Evolutionary conservation across 2,888 invertebrate species (phyloP).

Genomic region (Machimus atricapillus): DNA sequence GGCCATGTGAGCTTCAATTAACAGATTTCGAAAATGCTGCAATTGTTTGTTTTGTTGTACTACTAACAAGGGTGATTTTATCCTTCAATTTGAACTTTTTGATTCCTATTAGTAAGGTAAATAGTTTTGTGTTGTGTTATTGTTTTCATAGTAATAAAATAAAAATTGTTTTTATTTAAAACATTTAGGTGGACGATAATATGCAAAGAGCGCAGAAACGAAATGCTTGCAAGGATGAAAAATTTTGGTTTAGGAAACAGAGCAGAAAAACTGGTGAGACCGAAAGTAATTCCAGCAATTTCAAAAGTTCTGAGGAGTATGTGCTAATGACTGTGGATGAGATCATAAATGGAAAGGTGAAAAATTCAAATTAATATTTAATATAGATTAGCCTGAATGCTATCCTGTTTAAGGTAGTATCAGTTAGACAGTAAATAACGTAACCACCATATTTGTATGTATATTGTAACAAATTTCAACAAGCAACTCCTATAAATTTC

Average conservation of each 20-base stretch:
- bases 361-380: not conserved
- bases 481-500: too few species aligned
- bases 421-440: too few species aligned
- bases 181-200: constrained; percentile 84
- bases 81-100: constrained; percentile 95
- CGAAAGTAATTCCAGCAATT: constrained; percentile 46
- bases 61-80: constrained; percentile 94
- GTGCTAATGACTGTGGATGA: constrained; percentile 91
- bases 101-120: constrained; percentile 94
- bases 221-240: constrained; percentile 81
- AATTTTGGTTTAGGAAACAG: constrained; percentile 93
- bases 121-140: not conserved
- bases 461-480: too few species aligned
- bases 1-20: constrained; percentile 97
- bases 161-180: not conserved
- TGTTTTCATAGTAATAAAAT: too few species aligned
- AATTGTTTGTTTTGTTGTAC: constrained; percentile 95
- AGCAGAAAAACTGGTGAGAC: constrained; percentile 63
- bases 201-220: constrained; percentile 94
- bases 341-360: constrained; percentile 88
- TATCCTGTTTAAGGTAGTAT: too few species aligned
- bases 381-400: not conserved
- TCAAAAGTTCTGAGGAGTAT: constrained; percentile 65
- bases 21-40: constrained; percentile 99
- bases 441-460: too few species aligned